Evolutionary conservation across 2,113 vertebrate genomes (phyloP).

Genomic region (Triplophysa rosa): DNA sequence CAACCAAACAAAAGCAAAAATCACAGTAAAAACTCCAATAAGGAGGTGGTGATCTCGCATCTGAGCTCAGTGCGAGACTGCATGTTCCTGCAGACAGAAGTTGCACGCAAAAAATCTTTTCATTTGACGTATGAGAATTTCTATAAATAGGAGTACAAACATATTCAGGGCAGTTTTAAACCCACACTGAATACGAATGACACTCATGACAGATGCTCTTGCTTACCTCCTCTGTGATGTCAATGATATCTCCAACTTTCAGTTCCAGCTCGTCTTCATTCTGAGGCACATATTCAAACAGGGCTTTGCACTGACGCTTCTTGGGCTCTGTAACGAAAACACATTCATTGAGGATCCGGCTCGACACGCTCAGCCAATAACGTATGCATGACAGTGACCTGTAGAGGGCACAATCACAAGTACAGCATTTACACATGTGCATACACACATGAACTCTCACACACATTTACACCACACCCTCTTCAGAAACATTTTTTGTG

Average conservation of each 20-base stretch:
- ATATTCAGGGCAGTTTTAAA: background rate
- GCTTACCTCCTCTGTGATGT: conserved; percentile 88
- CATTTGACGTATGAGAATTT: background rate
- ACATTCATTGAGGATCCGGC: conserved; percentile 24
- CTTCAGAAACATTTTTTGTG: conserved; percentile 9
- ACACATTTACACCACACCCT: conserved; percentile 33
- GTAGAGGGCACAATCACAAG: conserved; percentile 18
- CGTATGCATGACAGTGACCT: background rate
- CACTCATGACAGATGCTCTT: background rate
- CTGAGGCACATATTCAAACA: conserved; percentile 87
- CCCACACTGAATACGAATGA: background rate
- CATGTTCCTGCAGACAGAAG: background rate
- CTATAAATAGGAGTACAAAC: background rate
- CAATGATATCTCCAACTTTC: conserved; percentile 85
- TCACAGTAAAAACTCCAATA: too few relatives aligned
- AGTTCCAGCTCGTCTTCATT: conserved; percentile 95
- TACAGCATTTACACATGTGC: background rate
- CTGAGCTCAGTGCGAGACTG: too few relatives aligned
- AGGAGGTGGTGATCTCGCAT: too few relatives aligned
- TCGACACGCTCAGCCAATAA: conserved; percentile 43
- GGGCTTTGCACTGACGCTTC: conserved; percentile 85
- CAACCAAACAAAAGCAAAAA: too few relatives aligned
- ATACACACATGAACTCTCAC: conserved; percentile 8
- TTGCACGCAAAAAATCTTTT: too few relatives aligned
- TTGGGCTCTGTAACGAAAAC: conserved; percentile 74